Evolutionary conservation across 2,888 invertebrate species (phyloP).

Genomic region (Galerucella nymphaeae): DNA sequence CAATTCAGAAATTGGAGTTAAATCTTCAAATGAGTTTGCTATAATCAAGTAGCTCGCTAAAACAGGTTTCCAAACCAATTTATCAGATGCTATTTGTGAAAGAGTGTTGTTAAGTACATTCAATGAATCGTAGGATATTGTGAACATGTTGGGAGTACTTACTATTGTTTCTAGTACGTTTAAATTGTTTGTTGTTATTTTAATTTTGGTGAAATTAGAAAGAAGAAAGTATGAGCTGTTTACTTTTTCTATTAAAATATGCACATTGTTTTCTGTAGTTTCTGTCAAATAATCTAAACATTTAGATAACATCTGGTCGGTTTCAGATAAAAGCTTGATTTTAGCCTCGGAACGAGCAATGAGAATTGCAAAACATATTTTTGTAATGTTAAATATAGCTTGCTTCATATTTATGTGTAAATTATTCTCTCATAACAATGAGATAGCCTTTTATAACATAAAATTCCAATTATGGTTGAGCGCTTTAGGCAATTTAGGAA

Average conservation of each 20-base stretch:
- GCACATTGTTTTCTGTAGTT: neutral
- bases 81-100: neutral
- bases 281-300: neutral
- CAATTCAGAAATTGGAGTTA: neutral
- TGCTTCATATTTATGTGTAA: no score
- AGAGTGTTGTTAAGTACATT: neutral
- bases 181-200: neutral
- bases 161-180: neutral
- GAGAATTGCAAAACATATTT: neutral
- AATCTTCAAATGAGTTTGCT: neutral
- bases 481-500: neutral
- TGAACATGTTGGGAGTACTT: neutral
- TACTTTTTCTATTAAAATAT: conserved; percentile 3
- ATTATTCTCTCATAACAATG: no score
- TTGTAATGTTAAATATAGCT: neutral
- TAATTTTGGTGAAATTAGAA: neutral
- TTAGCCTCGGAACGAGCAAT: neutral
- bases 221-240: neutral
- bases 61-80: neutral
- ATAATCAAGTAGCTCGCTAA: neutral
- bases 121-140: conserved; percentile 4
- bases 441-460: neutral
- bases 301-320: neutral
- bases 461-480: neutral
- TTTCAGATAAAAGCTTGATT: neutral